Conservation (phyloP, 2,113 vertebrate genomes). For the Solenodon paradoxus region DNA sequence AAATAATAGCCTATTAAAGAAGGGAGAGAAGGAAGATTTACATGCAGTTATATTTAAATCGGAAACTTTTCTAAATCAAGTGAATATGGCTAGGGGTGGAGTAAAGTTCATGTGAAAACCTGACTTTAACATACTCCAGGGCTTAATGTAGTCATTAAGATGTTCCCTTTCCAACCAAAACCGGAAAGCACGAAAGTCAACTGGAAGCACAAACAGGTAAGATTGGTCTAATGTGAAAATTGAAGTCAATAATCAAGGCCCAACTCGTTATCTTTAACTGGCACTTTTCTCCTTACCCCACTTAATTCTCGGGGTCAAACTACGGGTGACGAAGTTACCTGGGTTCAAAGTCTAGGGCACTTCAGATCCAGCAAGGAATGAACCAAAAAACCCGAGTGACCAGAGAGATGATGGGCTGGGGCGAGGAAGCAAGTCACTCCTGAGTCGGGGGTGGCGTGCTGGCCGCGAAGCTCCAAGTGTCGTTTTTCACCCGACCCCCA, state of each 20-base stretch:
- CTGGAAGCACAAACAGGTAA: background rate
- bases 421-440: background rate
- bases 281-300: background rate
- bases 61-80: background rate
- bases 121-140: background rate
- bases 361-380: background rate
- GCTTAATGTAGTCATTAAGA: background rate
- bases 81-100: background rate
- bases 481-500: background rate
- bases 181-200: background rate
- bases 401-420: background rate
- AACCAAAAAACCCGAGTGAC: background rate
- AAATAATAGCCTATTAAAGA: background rate
- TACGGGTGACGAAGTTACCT: slow-evolving; percentile 39
- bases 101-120: background rate
- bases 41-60: background rate
- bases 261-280: background rate
- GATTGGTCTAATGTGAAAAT: background rate
- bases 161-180: background rate
- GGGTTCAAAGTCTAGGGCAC: slow-evolving; percentile 65
- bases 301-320: slow-evolving; percentile 35
- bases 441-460: background rate
- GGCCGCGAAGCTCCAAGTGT: background rate
- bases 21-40: background rate
- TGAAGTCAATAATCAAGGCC: background rate